phyloP scores from a whole-genome alignment of 2,797 vertebrate species.

The Peromyscus nudipes region DNA sequence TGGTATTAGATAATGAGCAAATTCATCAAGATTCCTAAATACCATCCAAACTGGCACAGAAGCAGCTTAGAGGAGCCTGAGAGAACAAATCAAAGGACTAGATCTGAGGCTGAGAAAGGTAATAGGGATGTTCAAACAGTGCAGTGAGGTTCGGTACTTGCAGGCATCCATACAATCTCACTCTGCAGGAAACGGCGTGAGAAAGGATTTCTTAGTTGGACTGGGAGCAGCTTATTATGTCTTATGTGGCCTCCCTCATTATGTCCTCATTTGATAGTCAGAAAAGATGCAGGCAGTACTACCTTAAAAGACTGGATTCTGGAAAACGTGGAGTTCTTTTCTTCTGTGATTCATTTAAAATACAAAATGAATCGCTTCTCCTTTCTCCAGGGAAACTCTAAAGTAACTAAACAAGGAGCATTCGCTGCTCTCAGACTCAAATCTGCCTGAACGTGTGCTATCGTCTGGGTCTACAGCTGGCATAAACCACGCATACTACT shows the following conservation, averaged over 20 bases:
- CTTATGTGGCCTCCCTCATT: conserved; percentile 84
- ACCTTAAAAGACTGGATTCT: conserved; percentile 76
- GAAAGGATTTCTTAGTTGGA: conserved; percentile 86
- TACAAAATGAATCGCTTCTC: conserved; percentile 84
- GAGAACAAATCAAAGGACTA: conserved; percentile 89
- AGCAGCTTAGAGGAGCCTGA: conserved; percentile 86
- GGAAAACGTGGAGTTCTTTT: conserved; percentile 74
- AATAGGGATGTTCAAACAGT: conserved; percentile 88
- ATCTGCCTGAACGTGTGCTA: conserved; percentile 21
- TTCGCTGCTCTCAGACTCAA: conserved; percentile 32
- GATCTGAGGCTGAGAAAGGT: conserved; percentile 88
- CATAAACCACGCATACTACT: neutral
- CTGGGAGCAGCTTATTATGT: conserved; percentile 86
- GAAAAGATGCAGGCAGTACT: conserved; percentile 74
- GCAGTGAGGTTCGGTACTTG: conserved; percentile 85
- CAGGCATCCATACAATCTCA: conserved; percentile 86
- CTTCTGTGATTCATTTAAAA: conserved; percentile 79
- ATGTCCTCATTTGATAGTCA: conserved; percentile 81
- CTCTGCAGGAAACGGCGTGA: conserved; percentile 89
- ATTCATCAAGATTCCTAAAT: conserved; percentile 89
- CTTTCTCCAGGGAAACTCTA: conserved; percentile 75
- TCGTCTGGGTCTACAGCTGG: neutral
- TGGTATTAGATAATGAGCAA: conserved; percentile 89
- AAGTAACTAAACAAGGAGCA: conserved; percentile 74
- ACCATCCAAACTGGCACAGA: conserved; percentile 86